phyloP scores from a whole-genome alignment of 2,113 vertebrate species.

The Rhadina sibilatrix region DNA sequence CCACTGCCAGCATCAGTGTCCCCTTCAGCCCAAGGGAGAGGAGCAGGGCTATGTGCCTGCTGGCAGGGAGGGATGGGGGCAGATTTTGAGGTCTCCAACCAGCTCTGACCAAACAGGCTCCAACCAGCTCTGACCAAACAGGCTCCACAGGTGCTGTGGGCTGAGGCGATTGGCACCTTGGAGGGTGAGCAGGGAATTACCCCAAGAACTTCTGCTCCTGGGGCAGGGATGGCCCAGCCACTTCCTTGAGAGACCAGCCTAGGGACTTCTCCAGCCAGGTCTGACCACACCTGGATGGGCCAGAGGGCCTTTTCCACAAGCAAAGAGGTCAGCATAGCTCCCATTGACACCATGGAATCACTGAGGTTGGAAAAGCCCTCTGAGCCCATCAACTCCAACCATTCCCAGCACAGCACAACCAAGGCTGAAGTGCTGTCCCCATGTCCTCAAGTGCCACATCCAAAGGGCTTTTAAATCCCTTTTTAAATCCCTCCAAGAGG shows the following conservation, averaged over 20 bases:
- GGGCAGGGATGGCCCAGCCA: background rate
- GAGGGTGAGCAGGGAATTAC: background rate
- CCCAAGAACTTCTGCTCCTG: background rate
- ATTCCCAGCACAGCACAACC: background rate
- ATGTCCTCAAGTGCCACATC: background rate
- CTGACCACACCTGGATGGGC: background rate
- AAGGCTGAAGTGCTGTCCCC: background rate
- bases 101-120: background rate
- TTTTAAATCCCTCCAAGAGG: background rate
- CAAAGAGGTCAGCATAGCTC: accelerated
- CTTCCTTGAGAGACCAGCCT: background rate
- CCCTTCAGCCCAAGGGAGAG: background rate
- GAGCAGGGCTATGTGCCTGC: background rate
- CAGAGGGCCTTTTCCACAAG: background rate
- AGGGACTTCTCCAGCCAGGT: background rate
- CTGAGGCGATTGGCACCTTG: accelerated
- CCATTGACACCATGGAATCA: accelerated
- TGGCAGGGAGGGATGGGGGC: background rate
- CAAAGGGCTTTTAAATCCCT: background rate
- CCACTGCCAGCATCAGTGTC: background rate
- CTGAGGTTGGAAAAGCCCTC: background rate
- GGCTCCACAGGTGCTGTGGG: background rate
- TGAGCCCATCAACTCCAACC: background rate
- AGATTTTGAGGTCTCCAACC: background rate
- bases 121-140: accelerated